phyloP scores from a whole-genome alignment of 2,113 vertebrate genomes.

The Verasper variegatus region DNA sequence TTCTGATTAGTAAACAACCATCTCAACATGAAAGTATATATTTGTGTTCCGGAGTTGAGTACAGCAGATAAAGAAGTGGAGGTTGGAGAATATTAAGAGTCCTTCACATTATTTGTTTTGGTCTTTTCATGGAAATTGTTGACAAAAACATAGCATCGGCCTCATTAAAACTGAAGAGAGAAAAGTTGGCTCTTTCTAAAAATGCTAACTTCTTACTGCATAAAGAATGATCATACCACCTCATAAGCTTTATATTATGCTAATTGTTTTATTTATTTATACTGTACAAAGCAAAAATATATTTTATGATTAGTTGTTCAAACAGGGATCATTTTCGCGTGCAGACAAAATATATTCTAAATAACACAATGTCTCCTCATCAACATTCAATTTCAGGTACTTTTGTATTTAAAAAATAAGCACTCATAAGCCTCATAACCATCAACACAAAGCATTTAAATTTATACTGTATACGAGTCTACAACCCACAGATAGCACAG shows the following conservation, averaged over 20 bases:
- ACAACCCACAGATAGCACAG: neutral
- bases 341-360: neutral
- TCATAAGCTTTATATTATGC: neutral
- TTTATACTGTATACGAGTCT: neutral
- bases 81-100: too few species aligned
- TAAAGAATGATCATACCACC: neutral
- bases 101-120: too few species aligned
- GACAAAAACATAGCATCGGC: too few species aligned
- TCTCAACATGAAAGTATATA: too few species aligned
- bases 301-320: neutral
- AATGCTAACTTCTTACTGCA: neutral
- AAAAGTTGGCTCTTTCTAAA: neutral
- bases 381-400: neutral
- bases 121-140: too few species aligned
- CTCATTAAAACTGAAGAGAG: neutral
- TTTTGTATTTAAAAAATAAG: neutral
- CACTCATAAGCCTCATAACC: neutral
- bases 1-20: too few species aligned
- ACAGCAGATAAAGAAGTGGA: too few species aligned
- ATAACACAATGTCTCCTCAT: neutral
- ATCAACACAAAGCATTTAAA: constrained; percentile 4
- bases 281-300: neutral
- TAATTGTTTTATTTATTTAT: neutral
- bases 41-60: too few species aligned
- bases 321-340: neutral